Evolutionary conservation across 1,140 invertebrate species (phyloP).

Genomic region (Calliphora vicina): DNA sequence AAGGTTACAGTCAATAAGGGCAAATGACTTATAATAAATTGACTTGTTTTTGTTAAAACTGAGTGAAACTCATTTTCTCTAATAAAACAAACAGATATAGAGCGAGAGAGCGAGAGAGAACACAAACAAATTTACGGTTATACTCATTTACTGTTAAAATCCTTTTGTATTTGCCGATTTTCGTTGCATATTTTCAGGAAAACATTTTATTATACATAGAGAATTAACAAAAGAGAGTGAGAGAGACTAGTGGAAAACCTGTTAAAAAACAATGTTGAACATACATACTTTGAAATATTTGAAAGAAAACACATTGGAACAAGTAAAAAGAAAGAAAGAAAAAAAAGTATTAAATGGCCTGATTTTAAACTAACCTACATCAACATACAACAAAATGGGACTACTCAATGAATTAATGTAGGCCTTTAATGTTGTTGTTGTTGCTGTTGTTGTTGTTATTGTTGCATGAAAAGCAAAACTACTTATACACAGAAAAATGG

Average conservation of each 20-base stretch:
- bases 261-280: background rate
- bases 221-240: background rate
- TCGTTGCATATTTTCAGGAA: background rate
- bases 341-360: slow-evolving; percentile 13
- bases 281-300: background rate
- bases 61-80: background rate
- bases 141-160: background rate
- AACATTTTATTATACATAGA: no score
- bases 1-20: slow-evolving; percentile 34
- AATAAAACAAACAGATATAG: background rate
- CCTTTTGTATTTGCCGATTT: background rate
- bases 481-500: no score
- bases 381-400: background rate
- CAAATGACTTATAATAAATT: slow-evolving; percentile 21
- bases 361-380: slow-evolving; percentile 31
- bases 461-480: no score
- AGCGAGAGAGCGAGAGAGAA: background rate
- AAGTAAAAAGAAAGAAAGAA: background rate
- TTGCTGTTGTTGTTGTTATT: background rate
- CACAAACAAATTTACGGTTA: background rate
- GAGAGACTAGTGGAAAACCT: background rate
- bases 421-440: background rate
- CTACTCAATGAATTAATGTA: slow-evolving; percentile 3
- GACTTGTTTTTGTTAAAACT: background rate
- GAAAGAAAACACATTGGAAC: no score